Conservation (phyloP, 2,113 vertebrate species). For the Puntigrus tetrazona region DNA sequence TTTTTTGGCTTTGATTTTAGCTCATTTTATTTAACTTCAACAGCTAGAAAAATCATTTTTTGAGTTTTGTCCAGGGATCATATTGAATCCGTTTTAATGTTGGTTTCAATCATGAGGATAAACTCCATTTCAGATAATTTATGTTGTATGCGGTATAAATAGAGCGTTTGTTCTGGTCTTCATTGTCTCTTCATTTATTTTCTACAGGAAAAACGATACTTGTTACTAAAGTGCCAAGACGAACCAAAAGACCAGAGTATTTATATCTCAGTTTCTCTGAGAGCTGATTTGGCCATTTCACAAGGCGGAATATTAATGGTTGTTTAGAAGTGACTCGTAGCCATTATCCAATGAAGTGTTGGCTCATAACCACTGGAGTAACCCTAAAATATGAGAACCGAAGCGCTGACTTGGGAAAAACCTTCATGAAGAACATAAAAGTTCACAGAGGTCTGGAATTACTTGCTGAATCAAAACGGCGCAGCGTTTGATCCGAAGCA, state of each 20-base stretch:
- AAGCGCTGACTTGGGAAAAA: not conserved
- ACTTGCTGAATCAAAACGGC: not conserved
- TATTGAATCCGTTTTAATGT: not conserved
- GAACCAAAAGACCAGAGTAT: not conserved
- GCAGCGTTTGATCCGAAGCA: not conserved
- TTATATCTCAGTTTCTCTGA: not conserved
- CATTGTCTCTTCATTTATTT: not conserved
- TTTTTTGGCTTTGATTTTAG: too few species aligned
- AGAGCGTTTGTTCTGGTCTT: not conserved
- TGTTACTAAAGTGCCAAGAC: not conserved
- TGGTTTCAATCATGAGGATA: not conserved
- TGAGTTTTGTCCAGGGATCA: not conserved
- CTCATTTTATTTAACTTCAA: too few species aligned
- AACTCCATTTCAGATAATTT: not conserved
- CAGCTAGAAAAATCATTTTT: not conserved
- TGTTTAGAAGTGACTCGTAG: slow-evolving; percentile 43
- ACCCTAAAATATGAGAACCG: not conserved
- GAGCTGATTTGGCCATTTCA: slow-evolving; percentile 13
- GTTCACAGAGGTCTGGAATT: not conserved
- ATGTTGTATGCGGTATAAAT: not conserved
- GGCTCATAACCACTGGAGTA: not conserved
- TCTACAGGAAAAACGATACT: not conserved
- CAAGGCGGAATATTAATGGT: slow-evolving; percentile 40
- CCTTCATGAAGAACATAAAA: not conserved
- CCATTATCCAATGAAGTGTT: slow-evolving; percentile 39